Conservation (phyloP, 2,888 invertebrate species). For the Ceratothoa steindachneri region DNA sequence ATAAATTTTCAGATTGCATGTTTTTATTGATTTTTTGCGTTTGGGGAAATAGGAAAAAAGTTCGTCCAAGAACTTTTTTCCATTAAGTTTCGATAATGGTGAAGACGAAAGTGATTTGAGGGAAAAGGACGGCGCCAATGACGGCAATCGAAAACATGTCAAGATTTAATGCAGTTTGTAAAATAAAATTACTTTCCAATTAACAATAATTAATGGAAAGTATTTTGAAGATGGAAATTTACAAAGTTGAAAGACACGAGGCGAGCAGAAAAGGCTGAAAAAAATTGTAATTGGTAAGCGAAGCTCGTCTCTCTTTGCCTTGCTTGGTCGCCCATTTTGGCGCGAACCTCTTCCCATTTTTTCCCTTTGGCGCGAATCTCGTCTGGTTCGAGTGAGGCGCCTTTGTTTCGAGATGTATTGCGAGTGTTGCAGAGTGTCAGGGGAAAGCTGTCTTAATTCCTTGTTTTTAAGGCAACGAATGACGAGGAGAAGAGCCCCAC, state of each 20-base stretch:
- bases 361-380: too few relatives aligned
- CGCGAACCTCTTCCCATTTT: not conserved
- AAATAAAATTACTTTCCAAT: slow-evolving; percentile 2
- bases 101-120: not conserved
- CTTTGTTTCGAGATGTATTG: not conserved
- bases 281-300: slow-evolving; percentile 1
- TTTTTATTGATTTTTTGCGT: not conserved
- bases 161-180: slow-evolving; percentile 10
- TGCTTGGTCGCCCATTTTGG: not conserved
- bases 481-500: not conserved
- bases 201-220: not conserved
- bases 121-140: not conserved
- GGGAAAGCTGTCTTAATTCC: not conserved
- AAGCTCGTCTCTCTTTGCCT: not conserved
- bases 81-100: slow-evolving; percentile 8
- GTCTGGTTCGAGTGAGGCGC: too few relatives aligned
- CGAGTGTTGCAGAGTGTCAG: not conserved
- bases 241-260: not conserved
- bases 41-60: not conserved
- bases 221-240: slow-evolving; percentile 8
- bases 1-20: not conserved
- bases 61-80: not conserved
- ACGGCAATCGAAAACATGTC: slow-evolving; percentile 10
- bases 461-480: not conserved
- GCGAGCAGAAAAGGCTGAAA: not conserved